Conservation (phyloP, 2,888 invertebrate species). For the Cryptus armator region DNA sequence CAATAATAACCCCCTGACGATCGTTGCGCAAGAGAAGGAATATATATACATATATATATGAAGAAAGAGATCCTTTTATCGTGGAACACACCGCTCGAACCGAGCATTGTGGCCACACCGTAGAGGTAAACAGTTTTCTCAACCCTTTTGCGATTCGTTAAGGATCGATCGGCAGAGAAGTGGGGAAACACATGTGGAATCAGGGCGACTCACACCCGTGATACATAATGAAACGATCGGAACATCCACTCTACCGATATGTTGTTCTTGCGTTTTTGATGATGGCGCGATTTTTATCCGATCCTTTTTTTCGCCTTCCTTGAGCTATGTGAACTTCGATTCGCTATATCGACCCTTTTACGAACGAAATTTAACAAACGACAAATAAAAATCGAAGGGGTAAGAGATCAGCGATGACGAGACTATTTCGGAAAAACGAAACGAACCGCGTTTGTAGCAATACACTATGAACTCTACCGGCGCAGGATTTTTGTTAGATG, state of each 20-base stretch:
- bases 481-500: slow-evolving; percentile 1
- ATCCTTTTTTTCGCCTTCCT: neutral
- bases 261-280: neutral
- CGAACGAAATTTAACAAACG: slow-evolving; percentile 33
- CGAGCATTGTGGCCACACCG: slow-evolving; percentile 37
- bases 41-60: slow-evolving; percentile 3
- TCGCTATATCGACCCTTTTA: slow-evolving; percentile 40
- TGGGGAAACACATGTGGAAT: slow-evolving; percentile 12
- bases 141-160: slow-evolving; percentile 61
- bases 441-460: slow-evolving; percentile 28
- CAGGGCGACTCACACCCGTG: neutral
- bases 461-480: slow-evolving; percentile 8
- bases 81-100: slow-evolving; percentile 20
- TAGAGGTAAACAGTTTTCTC: slow-evolving; percentile 55
- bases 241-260: neutral
- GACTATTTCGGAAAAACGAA: slow-evolving; percentile 56
- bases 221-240: neutral
- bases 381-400: slow-evolving; percentile 57
- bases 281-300: slow-evolving; percentile 16
- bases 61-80: slow-evolving; percentile 50
- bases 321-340: neutral
- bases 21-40: neutral
- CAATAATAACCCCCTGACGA: neutral
- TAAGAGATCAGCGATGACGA: slow-evolving; percentile 54
- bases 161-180: slow-evolving; percentile 33